phyloP scores from a whole-genome alignment of 2,888 invertebrate species.

The Unio pictorum region DNA sequence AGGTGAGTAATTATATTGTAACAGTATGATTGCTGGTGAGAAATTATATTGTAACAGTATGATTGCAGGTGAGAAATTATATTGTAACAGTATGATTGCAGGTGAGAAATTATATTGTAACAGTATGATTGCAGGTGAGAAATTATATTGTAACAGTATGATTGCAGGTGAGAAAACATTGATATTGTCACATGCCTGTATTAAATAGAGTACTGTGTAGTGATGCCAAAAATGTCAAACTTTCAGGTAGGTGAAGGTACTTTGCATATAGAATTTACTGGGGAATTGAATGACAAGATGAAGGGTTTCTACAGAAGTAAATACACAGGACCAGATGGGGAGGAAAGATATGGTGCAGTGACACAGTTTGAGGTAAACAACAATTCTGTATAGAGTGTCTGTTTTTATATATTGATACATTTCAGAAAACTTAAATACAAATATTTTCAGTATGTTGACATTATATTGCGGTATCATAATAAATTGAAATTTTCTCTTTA shows the following conservation, averaged over 20 bases:
- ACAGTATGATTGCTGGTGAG: background rate
- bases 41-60: no score
- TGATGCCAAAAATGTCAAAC: background rate
- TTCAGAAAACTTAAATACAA: no score
- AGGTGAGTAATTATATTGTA: background rate
- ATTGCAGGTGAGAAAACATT: background rate
- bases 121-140: no score
- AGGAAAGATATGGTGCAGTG: slow-evolving; percentile 84
- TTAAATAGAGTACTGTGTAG: background rate
- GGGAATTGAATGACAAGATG: slow-evolving; percentile 92
- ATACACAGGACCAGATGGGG: slow-evolving; percentile 80
- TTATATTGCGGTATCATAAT: no score
- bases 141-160: no score
- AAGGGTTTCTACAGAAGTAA: slow-evolving; percentile 95
- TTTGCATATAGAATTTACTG: slow-evolving; percentile 83
- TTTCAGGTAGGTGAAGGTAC: slow-evolving; percentile 60
- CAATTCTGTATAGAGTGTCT: background rate
- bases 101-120: no score
- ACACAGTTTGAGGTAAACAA: slow-evolving; percentile 80
- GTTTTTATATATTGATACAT: no score
- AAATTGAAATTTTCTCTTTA: no score
- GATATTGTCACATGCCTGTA: background rate
- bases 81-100: background rate
- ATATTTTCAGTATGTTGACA: no score
- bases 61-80: background rate